Base-by-base conservation (phyloP, 92 coral and sea anemone species). In the Galaxea fascicularis region DNA sequence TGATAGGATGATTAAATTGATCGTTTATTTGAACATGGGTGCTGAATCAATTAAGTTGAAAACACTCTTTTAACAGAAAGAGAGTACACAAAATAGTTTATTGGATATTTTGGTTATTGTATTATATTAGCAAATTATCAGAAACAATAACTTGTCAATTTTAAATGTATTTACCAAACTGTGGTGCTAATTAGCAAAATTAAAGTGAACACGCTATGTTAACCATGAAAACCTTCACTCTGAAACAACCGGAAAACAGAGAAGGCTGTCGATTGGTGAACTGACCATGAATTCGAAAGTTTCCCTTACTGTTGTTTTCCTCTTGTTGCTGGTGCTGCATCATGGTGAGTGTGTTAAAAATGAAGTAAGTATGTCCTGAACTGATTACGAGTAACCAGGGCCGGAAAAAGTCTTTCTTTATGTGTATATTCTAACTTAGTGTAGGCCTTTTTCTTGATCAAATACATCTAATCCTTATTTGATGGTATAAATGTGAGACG, bases 211-310 rank as follows among this genome's bases (percentile, higher is more conserved):
- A 1, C 52, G 29, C 47, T 11, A 6, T 49, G 65, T 51, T 49
- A 51, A 11, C 45, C 52, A 64, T n/a, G 49, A 51, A n/a, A 66
- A 5, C n/a, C 7, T 7, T 79, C 60, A 21, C 41, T 31, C 60
- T 51, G 47, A 52, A 47, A 13, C 41, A 68, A n/a, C 20, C 28
- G 51, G 65, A 65, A 25, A 17, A 65, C 22, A 79, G 65, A 66
- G 10, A 52, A 25, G 21, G 22, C 24, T 46, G 22, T 49, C 65
- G 10, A 41, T 8, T 35, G 29, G 49, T 15, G 70, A 51, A 66
- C 21, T 57, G 1, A 58, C 62, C 59, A 79, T 79, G 84, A n/a
- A n/a, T n/a, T n/a, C n/a, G n/a, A 67, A 65, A 27, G 30, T 41
- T 22, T 35, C 53, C 30, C 0, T 66, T 27, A 4, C 18, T 31